phyloP scores from a whole-genome alignment of 1,140 invertebrate species.

The Drosophila pseudoobscura region DNA sequence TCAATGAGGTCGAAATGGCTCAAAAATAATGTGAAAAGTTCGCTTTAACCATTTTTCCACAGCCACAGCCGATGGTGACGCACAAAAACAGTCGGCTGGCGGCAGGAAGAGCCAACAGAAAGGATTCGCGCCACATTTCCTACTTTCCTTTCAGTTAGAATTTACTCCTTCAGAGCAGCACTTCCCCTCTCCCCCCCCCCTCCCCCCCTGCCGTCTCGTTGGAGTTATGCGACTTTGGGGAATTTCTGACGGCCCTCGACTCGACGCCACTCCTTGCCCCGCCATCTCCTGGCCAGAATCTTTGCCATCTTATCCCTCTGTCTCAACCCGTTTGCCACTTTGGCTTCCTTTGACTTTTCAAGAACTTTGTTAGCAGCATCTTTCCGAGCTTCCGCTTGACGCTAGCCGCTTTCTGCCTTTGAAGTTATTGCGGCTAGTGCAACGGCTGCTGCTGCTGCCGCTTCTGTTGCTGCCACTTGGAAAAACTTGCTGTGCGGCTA shows the following conservation, averaged over 20 bases:
- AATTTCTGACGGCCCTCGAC: slow-evolving; percentile 57
- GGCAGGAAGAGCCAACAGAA: slow-evolving; percentile 29
- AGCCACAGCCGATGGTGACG: slow-evolving; percentile 37
- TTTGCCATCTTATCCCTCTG: slow-evolving; percentile 15
- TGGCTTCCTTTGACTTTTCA: slow-evolving; percentile 61
- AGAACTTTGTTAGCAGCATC: slow-evolving; percentile 51
- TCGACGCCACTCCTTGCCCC: background rate
- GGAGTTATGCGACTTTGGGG: slow-evolving; percentile 80
- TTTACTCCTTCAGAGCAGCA: slow-evolving; percentile 42
- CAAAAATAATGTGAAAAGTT: slow-evolving; percentile 82
- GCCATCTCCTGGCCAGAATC: slow-evolving; percentile 5
- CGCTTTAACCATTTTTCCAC: slow-evolving; percentile 73
- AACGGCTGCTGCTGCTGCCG: slow-evolving; percentile 17
- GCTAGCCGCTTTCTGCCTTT: slow-evolving; percentile 23
- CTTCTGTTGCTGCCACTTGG: slow-evolving; percentile 2
- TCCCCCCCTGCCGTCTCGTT: slow-evolving; percentile 31
- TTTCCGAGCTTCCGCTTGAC: slow-evolving; percentile 3
- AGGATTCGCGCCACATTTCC: slow-evolving; percentile 67
- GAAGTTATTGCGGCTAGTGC: slow-evolving; percentile 57
- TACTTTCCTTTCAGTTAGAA: slow-evolving; percentile 59
- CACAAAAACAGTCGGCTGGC: slow-evolving; percentile 44
- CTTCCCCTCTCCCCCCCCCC: too few relatives aligned
- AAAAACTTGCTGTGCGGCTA: slow-evolving; percentile 63
- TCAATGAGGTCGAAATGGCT: slow-evolving; percentile 82
- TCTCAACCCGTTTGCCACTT: slow-evolving; percentile 59